Base-by-base conservation (phyloP, 2,113 vertebrate species). In the Nansenia antarctica region DNA sequence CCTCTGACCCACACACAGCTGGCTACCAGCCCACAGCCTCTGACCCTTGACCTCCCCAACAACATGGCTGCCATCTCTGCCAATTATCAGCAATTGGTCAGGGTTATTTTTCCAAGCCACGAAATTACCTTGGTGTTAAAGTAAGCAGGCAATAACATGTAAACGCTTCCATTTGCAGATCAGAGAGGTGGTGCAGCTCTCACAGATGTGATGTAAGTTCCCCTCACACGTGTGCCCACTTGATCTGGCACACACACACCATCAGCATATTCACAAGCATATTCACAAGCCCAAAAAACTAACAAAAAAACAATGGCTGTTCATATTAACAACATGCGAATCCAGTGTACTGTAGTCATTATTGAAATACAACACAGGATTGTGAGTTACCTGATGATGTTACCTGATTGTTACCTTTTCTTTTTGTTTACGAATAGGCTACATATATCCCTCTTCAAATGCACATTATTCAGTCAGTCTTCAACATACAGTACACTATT, bases 61-160 rank as follows among this genome's bases (percentile, higher is more conserved):
- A 86, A 84, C 54, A 69, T n/a, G 83, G 87, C 82, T 89, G 90
- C 87, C 88, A 86, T 85, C 69, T 84, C 74, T 52, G 53, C 85
- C 92, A 95, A 94, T 95, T 95, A 95, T 92, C 87, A 69, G 84
- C 91, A 95, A 95, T 95, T 95, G 93, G 87, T 91, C 81, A 86
- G 39, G 78, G 91, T 92, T 94, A 91, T 95, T 95, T 95, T 92
- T 94, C 91, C 85, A 85, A 88, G 86, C 81, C 85, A 90, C 87
- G 61, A 93, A 94, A 93, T 94, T 92, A 92, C 93, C 81, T 71
- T 82, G 89, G 88, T 74, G 72, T 88, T 87, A 81, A 1, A 91
- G 84, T 81, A 77, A 87, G 86, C 85, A 76, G 79, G 85, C 85
- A 82, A 91, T 89, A 90, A 90, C 89, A 90, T 84, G 87, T 92